Percentiles rank a stretch among this genome's conserved stretches.
phyloP scores from a whole-genome alignment of 2,113 vertebrate genomes.

The Misgurnus mizolepis region DNA sequence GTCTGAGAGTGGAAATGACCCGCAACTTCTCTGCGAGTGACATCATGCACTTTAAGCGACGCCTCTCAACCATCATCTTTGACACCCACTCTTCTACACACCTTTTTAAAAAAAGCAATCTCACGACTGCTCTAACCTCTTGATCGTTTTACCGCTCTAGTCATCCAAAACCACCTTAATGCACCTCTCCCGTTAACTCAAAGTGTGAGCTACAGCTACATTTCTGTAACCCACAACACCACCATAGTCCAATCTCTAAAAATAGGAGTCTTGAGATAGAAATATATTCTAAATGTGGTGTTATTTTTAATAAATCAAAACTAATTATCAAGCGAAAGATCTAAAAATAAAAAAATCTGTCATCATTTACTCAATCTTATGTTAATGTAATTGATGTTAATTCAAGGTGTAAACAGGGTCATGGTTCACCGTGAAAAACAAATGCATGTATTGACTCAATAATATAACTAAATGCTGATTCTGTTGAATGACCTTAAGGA shows the following conservation, averaged over 20 bases:
- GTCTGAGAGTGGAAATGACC: slow-evolving; percentile 35
- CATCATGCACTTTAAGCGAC: slow-evolving; percentile 7
- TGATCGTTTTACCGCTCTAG: neutral
- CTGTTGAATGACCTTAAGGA: neutral
- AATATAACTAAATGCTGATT: no score
- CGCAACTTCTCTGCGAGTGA: slow-evolving; percentile 32
- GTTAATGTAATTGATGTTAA: neutral
- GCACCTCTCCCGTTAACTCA: neutral
- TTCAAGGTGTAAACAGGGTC: neutral
- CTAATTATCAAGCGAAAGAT: neutral
- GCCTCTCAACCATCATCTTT: slow-evolving; percentile 28
- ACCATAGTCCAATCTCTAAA: neutral
- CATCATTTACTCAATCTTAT: no score
- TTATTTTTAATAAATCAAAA: neutral
- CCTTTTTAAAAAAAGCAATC: slow-evolving; percentile 28
- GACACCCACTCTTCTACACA: slow-evolving; percentile 26
- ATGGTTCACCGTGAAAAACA: no score
- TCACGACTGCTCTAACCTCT: slow-evolving; percentile 26
- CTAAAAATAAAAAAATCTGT: no score
- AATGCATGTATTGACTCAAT: no score
- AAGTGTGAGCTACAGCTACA: slow-evolving; percentile 16
- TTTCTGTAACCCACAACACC: slow-evolving; percentile 6
- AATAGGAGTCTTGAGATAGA: neutral
- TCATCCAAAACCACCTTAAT: slow-evolving; percentile 34
- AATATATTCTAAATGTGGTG: neutral